Evolutionary conservation across 2,113 vertebrate genomes (phyloP), one percentile per base, ranked within the genome.

Genomic region (Morone chrysops): DNA sequence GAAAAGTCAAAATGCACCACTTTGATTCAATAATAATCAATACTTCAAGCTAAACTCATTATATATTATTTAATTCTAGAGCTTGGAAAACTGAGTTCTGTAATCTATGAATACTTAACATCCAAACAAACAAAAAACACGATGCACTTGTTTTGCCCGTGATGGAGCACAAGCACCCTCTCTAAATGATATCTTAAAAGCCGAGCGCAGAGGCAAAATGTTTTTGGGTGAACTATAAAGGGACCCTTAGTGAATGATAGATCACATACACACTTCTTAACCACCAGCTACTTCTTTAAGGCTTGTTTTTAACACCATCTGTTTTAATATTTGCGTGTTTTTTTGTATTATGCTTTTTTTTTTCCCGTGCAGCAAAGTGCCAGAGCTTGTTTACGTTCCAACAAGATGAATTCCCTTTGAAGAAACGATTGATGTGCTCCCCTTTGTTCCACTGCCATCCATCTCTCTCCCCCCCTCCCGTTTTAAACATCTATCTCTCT

Each of bases 391-490:
- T 84, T 76, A 22, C 57, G 51, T 38, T 83, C 80, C 85, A 70
- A 9, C 48, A 71, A 75, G 70, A 81, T 74, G 70, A 82, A 87
- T 87, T 84, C 70, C 68, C 78, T 82, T 85, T 84, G 85, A 87
- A 84, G 83, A 73, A 87, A 31, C 69, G 38, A 81, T 80, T 87
- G 83, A 91, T 87, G 84, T 73, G 43, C 76, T 89, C 50, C 38
- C 60, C 87, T 83, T 84, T 87, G 79, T 90, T 87, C 80, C 22
- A 12, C 70, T 87, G 80, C 84, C 87, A 89, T 75, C 72, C 77
- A 76, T 70, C 67, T 8, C 69, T 10, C 60, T 54, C 40, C 6
- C 36, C 9, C 10, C 36, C 50, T 20, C n/a, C 41, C 57, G 11
- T n/a, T 63, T 76, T 40, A 69, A 69, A 60, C 54, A 66, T 61